phyloP scores from a whole-genome alignment of 1,140 invertebrate genomes.

The Drosophila hydei region DNA sequence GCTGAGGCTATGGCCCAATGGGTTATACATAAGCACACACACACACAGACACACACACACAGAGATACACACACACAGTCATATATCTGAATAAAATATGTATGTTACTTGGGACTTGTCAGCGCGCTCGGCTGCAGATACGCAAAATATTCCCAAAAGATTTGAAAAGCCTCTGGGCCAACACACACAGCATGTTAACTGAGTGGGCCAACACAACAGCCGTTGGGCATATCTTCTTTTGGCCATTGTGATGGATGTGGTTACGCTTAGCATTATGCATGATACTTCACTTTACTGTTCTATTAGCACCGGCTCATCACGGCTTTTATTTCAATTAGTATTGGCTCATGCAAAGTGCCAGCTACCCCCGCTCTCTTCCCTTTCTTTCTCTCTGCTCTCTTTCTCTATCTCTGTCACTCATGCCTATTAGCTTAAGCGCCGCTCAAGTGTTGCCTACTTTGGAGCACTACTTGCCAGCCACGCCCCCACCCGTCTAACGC shows the following conservation, averaged over 20 bases:
- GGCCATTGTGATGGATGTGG: slow-evolving; percentile 45
- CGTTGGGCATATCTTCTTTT: slow-evolving; percentile 25
- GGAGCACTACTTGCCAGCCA: slow-evolving; percentile 1
- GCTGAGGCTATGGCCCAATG: slow-evolving; percentile 48
- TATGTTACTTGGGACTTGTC: slow-evolving; percentile 39
- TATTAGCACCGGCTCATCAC: slow-evolving; percentile 60
- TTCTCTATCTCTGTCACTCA: not conserved
- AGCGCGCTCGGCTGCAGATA: slow-evolving; percentile 65
- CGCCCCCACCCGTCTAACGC: not conserved
- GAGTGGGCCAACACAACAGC: slow-evolving; percentile 14
- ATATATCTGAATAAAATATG: slow-evolving; percentile 31
- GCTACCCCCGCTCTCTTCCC: too few species aligned
- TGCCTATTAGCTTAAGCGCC: not conserved
- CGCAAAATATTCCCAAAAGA: slow-evolving; percentile 76
- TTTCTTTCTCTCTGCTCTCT: not conserved
- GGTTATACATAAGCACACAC: slow-evolving; percentile 50
- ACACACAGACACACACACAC: not conserved
- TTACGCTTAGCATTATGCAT: slow-evolving; percentile 28
- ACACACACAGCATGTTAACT: slow-evolving; percentile 22
- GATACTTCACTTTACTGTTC: slow-evolving; percentile 12
- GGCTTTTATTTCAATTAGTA: slow-evolving; percentile 78
- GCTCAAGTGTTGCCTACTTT: slow-evolving; percentile 8
- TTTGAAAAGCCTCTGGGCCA: slow-evolving; percentile 45
- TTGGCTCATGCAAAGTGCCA: slow-evolving; percentile 61
- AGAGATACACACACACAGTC: slow-evolving; percentile 1